Percentiles rank a stretch among this genome's conserved stretches.
Conservation (phyloP, 2,113 vertebrate genomes). For the Trogon melanurus region DNA sequence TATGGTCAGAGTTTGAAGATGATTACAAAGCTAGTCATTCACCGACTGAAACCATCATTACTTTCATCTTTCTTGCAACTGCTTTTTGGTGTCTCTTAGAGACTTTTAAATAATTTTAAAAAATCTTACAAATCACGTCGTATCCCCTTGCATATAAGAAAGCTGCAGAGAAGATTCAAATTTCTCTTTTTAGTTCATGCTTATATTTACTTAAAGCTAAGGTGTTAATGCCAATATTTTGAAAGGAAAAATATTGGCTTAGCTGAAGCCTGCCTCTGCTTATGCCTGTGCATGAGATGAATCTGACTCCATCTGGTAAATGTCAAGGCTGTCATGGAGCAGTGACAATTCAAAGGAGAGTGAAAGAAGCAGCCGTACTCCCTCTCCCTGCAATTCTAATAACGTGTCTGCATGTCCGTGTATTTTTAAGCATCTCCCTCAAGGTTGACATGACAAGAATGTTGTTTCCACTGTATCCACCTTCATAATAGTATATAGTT, state of each 20-base stretch:
- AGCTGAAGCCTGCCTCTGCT: constrained; percentile 25
- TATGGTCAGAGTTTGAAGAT: not conserved
- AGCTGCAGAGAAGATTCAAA: not conserved
- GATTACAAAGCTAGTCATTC: not conserved
- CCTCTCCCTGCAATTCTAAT: not conserved
- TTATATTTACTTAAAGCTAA: constrained; percentile 46
- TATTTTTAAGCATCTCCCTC: not conserved
- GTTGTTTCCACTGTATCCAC: not conserved
- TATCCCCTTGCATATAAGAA: not conserved
- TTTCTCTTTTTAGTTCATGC: constrained; percentile 3
- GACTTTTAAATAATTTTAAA: not conserved
- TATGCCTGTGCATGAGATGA: not conserved
- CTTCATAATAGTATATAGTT: not conserved
- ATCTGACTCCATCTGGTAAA: constrained; percentile 55
- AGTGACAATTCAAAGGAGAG: constrained; percentile 40
- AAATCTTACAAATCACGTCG: not conserved
- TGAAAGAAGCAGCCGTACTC: not conserved
- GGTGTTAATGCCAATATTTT: constrained; percentile 60
- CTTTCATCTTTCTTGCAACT: not conserved
- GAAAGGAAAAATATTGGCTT: constrained; percentile 47
- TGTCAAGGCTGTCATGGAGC: constrained; percentile 27
- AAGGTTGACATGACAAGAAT: not conserved
- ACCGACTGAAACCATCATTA: not conserved
- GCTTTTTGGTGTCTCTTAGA: constrained; percentile 1
- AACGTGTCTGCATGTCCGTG: not conserved